A percentile compares a stretch with the other conserved stretches of the same genome.
These are phyloP conservation scores for Pelodiscus sinensis DNA, from an alignment of 2,113 vertebrate species.

Conservation along the genomic window DNA sequence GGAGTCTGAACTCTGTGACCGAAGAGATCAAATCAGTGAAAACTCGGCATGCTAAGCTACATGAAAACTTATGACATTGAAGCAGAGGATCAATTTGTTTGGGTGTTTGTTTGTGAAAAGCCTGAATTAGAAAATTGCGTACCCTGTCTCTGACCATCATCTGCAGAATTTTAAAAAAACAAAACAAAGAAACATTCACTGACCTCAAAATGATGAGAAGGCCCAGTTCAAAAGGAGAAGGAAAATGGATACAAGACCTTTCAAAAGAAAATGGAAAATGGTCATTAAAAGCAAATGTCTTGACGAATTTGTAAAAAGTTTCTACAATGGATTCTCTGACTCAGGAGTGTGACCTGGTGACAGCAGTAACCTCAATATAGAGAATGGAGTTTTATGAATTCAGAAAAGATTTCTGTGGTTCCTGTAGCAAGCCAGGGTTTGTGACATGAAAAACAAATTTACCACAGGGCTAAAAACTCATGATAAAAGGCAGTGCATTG, in stretches of 20 bases:
- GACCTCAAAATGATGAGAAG: background rate
- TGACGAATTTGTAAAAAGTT: slow-evolving; percentile 37
- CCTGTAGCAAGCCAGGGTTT: slow-evolving; percentile 23
- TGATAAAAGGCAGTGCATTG: slow-evolving; percentile 46
- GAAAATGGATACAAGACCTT: background rate
- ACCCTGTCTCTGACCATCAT: background rate
- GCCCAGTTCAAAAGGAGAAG: slow-evolving; percentile 14
- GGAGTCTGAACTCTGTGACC: slow-evolving; percentile 68
- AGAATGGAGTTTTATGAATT: background rate
- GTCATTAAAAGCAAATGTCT: slow-evolving; percentile 57
- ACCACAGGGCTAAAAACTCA: background rate
- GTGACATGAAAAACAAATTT: slow-evolving; percentile 18
- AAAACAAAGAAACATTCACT: background rate
- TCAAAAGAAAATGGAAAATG: slow-evolving; percentile 25
- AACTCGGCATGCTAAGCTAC: slow-evolving; percentile 67
- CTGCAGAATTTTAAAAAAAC: background rate
- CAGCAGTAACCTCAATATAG: slow-evolving; percentile 26
- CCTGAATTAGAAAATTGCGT: background rate
- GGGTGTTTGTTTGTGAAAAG: background rate
- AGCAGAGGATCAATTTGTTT: slow-evolving; percentile 55
- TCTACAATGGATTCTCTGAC: background rate
- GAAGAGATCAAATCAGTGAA: slow-evolving; percentile 65
- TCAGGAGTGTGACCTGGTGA: background rate
- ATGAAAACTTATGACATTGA: slow-evolving; percentile 71
- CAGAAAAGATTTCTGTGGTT: slow-evolving; percentile 15